These are phyloP conservation scores for Griposia aprilina DNA, from an alignment of 2,888 invertebrate species.

Conservation along the genomic window DNA sequence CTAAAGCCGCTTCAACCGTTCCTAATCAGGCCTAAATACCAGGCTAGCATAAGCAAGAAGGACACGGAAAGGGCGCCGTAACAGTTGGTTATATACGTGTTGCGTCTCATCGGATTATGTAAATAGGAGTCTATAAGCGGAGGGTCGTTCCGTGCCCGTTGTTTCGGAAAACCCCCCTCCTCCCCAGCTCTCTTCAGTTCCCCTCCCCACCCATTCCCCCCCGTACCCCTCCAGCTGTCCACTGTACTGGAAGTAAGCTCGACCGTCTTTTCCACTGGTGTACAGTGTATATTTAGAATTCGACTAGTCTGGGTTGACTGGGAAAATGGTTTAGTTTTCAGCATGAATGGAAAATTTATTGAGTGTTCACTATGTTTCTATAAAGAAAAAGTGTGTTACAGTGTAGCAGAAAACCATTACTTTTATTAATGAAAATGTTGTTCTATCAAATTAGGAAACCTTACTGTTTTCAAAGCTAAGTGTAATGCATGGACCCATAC, in stretches of 20 bases:
- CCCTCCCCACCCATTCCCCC: conserved; percentile 31
- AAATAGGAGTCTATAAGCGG: conserved; percentile 76
- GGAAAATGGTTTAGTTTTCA: conserved; percentile 28
- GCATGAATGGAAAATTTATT: conserved; percentile 22
- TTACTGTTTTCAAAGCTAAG: background rate
- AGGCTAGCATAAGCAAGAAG: conserved; percentile 55
- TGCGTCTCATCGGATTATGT: conserved; percentile 73
- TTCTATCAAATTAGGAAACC: background rate
- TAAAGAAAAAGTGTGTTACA: background rate
- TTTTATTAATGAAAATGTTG: background rate
- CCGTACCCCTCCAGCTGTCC: conserved; percentile 63
- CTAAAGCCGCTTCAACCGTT: background rate
- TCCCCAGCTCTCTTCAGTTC: conserved; percentile 35
- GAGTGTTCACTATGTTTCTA: background rate
- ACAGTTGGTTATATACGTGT: conserved; percentile 64
- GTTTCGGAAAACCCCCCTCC: conserved; percentile 80
- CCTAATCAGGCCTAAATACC: conserved; percentile 37
- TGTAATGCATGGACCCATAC: background rate
- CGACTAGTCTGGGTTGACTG: conserved; percentile 23
- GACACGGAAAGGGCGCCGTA: conserved; percentile 55
- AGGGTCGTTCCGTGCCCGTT: conserved; percentile 80
- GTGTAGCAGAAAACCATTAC: background rate
- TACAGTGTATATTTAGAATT: conserved; percentile 52
- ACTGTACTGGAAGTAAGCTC: conserved; percentile 74
- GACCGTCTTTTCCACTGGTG: conserved; percentile 48